phyloP scores from a whole-genome alignment of 2,888 invertebrate genomes.

The Ormyrus labotus region DNA sequence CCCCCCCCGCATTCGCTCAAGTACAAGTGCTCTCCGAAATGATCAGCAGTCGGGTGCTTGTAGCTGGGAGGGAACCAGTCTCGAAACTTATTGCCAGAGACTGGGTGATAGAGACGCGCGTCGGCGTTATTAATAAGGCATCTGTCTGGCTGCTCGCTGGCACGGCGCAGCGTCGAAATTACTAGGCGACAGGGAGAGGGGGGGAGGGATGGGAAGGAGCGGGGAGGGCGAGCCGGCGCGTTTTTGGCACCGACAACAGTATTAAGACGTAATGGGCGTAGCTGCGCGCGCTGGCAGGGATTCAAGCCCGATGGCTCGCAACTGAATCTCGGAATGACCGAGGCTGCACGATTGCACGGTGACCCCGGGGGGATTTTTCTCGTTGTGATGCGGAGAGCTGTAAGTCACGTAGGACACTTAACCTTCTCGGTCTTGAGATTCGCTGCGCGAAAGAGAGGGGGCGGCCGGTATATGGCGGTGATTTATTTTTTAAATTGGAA shows the following conservation, averaged over 20 bases:
- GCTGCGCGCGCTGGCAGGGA: slow-evolving; percentile 27
- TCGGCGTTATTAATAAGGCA: slow-evolving; percentile 54
- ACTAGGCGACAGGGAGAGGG: not conserved
- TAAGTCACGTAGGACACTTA: slow-evolving; percentile 26
- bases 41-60: no score
- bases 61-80: no score
- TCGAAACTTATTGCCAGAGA: no score
- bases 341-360: no score
- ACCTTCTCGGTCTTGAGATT: not conserved
- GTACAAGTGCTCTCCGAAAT: no score
- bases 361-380: not conserved
- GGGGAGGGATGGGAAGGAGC: no score
- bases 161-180: slow-evolving; percentile 15
- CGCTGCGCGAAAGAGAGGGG: not conserved
- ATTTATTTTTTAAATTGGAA: slow-evolving; percentile 53
- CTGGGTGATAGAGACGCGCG: no score
- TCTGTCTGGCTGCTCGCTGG: slow-evolving; percentile 28
- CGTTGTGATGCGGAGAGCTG: not conserved
- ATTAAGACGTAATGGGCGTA: slow-evolving; percentile 45
- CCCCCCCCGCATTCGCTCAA: no score
- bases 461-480: not conserved
- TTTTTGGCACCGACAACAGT: slow-evolving; percentile 45
- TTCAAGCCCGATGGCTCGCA: slow-evolving; percentile 21
- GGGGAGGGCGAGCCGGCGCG: not conserved
- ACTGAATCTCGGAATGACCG: not conserved